Evolutionary conservation across 2,797 vertebrate genomes (phyloP).

Genomic region (Tangara arthus): DNA sequence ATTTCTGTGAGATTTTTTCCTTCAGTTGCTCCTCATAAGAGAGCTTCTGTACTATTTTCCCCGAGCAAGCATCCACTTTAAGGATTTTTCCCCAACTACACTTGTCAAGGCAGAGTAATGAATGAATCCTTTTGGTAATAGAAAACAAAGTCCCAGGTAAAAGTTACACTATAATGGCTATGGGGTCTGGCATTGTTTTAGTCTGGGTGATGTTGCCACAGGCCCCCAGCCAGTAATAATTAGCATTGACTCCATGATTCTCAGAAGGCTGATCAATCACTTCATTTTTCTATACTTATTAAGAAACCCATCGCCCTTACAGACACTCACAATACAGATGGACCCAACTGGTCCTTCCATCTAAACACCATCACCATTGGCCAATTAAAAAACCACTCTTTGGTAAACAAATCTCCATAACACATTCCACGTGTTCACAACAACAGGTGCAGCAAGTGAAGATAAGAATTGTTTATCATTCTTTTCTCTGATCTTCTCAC

Average conservation of each 20-base stretch:
- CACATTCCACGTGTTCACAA: background rate
- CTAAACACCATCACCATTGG: background rate
- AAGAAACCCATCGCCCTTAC: background rate
- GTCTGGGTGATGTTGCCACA: background rate
- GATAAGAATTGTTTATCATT: background rate
- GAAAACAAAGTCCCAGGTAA: background rate
- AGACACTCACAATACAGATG: background rate
- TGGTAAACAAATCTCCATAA: background rate
- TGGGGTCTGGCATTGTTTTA: background rate
- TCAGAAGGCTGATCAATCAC: background rate
- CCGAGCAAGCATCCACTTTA: background rate
- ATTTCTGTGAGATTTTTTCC: background rate
- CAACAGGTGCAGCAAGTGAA: background rate
- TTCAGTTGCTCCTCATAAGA: background rate
- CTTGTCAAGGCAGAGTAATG: background rate
- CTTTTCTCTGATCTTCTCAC: background rate
- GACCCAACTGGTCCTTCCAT: background rate
- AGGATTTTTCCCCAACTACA: accelerated
- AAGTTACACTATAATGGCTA: background rate
- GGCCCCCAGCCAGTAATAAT: background rate
- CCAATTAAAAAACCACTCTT: background rate
- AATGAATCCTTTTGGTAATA: background rate
- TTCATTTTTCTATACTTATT: background rate
- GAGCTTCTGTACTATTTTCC: background rate
- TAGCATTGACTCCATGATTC: background rate